Evolutionary conservation across 1,140 invertebrate genomes (phyloP).

Genomic region (Musca vetustissima): DNA sequence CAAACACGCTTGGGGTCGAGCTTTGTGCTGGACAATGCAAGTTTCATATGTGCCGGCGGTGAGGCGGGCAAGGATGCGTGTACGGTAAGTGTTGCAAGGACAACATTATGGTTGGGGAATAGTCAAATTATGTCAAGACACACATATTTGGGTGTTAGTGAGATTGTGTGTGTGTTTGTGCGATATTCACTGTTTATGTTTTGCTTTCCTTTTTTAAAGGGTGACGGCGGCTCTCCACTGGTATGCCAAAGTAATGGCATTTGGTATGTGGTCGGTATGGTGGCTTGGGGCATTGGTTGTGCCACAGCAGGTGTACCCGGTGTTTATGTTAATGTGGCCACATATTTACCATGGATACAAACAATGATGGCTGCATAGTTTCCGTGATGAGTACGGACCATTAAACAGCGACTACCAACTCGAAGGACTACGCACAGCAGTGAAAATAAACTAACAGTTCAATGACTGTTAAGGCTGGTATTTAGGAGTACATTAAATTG

Average conservation of each 20-base stretch:
- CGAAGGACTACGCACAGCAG: too few species aligned
- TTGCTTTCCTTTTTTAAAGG: constrained; percentile 55
- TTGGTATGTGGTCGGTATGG: constrained; percentile 66
- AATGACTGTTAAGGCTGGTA: too few species aligned
- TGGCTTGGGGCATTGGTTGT: constrained; percentile 76
- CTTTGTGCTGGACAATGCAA: constrained; percentile 65
- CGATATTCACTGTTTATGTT: not conserved
- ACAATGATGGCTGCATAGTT: constrained; percentile 39
- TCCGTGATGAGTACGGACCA: not conserved
- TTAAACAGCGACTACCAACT: not conserved
- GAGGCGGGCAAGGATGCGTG: constrained; percentile 77
- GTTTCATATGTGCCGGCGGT: constrained; percentile 77
- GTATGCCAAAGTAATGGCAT: constrained; percentile 67
- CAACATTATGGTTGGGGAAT: not conserved
- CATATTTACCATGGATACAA: constrained; percentile 66
- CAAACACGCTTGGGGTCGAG: constrained; percentile 66
- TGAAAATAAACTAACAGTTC: too few species aligned
- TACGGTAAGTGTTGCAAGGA: constrained; percentile 41
- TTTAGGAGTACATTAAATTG: too few species aligned
- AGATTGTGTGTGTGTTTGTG: not conserved
- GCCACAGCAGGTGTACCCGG: constrained; percentile 65
- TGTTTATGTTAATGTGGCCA: constrained; percentile 69
- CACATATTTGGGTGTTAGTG: not conserved
- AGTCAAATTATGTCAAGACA: not conserved
- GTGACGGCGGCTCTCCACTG: constrained; percentile 75